Evolutionary conservation across 2,888 invertebrate species (phyloP).

Genomic region (Tetragonula carbonaria): DNA sequence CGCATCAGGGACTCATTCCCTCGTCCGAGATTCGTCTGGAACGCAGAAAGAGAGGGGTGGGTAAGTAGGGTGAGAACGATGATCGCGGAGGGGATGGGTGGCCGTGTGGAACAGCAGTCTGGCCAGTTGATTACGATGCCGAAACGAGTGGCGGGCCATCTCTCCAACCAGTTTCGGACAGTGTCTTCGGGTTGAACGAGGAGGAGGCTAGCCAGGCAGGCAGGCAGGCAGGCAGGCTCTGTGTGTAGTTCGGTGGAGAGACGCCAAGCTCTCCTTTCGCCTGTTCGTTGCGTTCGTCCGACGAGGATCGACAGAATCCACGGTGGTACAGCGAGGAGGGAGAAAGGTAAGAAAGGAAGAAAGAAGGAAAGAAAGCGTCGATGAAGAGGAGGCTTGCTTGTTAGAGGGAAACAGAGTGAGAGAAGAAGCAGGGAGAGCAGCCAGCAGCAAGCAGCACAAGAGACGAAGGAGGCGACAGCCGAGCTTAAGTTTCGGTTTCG

Average conservation of each 20-base stretch:
- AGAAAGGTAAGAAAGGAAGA: neutral
- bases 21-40: slow-evolving; percentile 43
- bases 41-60: slow-evolving; percentile 48
- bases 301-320: neutral
- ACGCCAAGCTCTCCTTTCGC: slow-evolving; percentile 9
- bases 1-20: slow-evolving; percentile 49
- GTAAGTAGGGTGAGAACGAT: slow-evolving; percentile 55
- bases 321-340: neutral
- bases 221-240: too few species aligned
- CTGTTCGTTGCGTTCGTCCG: neutral
- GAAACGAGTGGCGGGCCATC: slow-evolving; percentile 68
- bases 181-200: slow-evolving; percentile 57
- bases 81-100: slow-evolving; percentile 52
- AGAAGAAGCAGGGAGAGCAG: slow-evolving; percentile 7
- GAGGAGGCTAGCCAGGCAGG: neutral
- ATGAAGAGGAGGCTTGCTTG: neutral
- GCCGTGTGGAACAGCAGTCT: slow-evolving; percentile 58
- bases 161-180: slow-evolving; percentile 71
- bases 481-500: slow-evolving; percentile 74
- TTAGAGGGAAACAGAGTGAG: neutral
- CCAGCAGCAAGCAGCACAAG: slow-evolving; percentile 25
- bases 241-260: slow-evolving; percentile 28
- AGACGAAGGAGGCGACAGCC: slow-evolving; percentile 57
- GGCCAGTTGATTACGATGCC: slow-evolving; percentile 71
- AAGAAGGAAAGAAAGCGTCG: neutral